phyloP scores from a whole-genome alignment of 2,113 vertebrate genomes.

The Daboia siamensis region DNA sequence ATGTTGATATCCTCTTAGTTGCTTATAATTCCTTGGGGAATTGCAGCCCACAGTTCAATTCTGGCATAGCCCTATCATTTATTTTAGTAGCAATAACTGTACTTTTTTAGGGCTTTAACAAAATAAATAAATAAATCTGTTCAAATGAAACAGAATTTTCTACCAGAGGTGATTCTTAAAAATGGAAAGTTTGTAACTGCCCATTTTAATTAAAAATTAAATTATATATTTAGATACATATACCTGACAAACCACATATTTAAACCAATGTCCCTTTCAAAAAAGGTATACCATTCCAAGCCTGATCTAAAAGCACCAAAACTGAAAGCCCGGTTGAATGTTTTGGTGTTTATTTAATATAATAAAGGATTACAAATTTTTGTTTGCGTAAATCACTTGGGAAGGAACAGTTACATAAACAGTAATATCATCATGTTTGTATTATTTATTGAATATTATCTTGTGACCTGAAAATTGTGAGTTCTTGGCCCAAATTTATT shows the following conservation, averaged over 20 bases:
- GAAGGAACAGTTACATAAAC: background rate
- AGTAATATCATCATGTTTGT: background rate
- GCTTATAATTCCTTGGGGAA: background rate
- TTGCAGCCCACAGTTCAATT: background rate
- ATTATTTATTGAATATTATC: background rate
- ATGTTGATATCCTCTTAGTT: background rate
- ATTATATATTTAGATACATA: background rate
- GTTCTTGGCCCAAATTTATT: background rate
- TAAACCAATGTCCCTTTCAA: background rate
- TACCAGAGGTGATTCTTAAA: background rate
- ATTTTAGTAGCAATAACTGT: background rate
- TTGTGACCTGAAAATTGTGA: background rate
- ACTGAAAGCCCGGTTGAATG: background rate
- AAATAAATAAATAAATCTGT: background rate
- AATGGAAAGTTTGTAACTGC: background rate
- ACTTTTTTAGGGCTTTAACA: background rate
- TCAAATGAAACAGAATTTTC: background rate
- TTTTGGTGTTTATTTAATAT: background rate
- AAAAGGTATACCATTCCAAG: background rate
- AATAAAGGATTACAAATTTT: background rate
- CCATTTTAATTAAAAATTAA: background rate
- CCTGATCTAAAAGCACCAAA: background rate
- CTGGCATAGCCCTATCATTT: background rate
- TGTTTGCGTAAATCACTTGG: background rate
- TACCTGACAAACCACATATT: background rate